Conservation (phyloP, 2,113 vertebrate genomes). For the Uria aalge region DNA sequence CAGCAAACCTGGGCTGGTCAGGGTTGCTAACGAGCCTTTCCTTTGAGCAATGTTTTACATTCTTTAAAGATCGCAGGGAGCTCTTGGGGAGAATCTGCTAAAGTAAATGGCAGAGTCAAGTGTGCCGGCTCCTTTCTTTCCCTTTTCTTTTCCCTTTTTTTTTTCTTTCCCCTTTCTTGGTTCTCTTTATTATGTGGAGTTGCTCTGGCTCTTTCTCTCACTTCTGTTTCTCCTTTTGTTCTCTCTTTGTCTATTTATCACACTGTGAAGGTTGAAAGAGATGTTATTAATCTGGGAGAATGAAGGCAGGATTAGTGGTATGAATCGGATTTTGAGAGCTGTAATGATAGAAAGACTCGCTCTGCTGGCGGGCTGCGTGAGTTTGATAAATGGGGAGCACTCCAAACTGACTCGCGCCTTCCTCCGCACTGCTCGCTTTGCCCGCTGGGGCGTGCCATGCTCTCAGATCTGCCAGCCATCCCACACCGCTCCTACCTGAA, state of each 20-base stretch:
- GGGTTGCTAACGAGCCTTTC: constrained; percentile 79
- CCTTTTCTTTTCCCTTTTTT: constrained; percentile 58
- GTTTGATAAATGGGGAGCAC: constrained; percentile 99
- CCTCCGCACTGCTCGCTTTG: constrained; percentile 81
- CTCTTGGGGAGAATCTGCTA: constrained; percentile 64
- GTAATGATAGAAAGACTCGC: constrained; percentile 99
- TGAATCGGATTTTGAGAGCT: constrained; percentile 99
- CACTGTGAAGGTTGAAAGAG: constrained; percentile 99
- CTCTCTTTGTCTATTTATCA: constrained; percentile 99
- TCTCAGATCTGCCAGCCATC: constrained; percentile 87
- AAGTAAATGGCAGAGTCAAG: constrained; percentile 75
- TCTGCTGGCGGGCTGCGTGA: constrained; percentile 98
- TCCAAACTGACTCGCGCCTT: constrained; percentile 88
- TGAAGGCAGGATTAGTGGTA: constrained; percentile 99
- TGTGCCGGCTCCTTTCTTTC: constrained; percentile 70
- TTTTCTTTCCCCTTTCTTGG: constrained; percentile 77
- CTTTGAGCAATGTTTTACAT: constrained; percentile 75
- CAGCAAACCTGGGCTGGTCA: constrained; percentile 75
- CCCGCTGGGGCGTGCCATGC: constrained; percentile 86
- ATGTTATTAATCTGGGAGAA: constrained; percentile 99
- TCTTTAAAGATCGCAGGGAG: constrained; percentile 67
- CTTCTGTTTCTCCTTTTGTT: constrained; percentile 96
- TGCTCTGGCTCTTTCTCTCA: constrained; percentile 85
- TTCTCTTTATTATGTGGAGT: constrained; percentile 85
- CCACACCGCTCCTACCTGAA: constrained; percentile 83